Evolutionary conservation across 2,888 invertebrate species (phyloP), one percentile per base, ranked within the genome.

Genomic region (Lampropteryx suffumata): DNA sequence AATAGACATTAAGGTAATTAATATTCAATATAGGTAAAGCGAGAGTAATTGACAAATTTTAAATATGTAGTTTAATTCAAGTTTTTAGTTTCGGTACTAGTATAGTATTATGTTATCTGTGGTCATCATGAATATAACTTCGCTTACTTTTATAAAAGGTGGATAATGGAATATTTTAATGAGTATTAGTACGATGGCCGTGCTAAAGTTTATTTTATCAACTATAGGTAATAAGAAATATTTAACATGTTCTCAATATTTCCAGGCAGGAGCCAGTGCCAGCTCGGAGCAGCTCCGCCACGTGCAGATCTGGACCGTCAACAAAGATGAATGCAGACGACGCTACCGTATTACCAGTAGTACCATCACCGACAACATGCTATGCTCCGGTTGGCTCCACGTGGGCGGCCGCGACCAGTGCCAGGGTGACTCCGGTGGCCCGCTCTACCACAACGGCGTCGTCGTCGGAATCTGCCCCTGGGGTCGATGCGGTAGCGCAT

Each of bases 271-370:
- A 6, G 64, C 6, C 5, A 1, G 69, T 2, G 2, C 58, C 0
- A 0, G 21, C 0, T 68, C 71, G 3, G 73, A 72, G 24, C 64
- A 67, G 29, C 61, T 76, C 3, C 71, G 71, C 0, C 73, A 73
- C 42, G 70, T 74, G 2, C 71, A 73, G 33, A 52, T 76, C 26
- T 71, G 69, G 67, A 62, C 66, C 4, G 50, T 74, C 0, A 74
- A 73, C 58, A 74, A 74, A 33, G 24, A 9, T 3, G 49, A 37
- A 0, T 73, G 74, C 50, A 35, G 27, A 0, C 3, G 30, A 0
- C 67, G 65, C 6, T 69, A 71, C 32, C 14, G 29, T 0, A 0
- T 13, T 1, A 14, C 54, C 0, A 44, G 60, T 3, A 7, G 1
- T 1, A 14, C 14, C 0, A 39, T 73, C 30, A 73, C 65, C 9